A percentile compares a stretch with the other conserved stretches of the same genome.
Evolutionary conservation across 2,888 invertebrate genomes (phyloP).

Genomic region (Nyleta sp.): DNA sequence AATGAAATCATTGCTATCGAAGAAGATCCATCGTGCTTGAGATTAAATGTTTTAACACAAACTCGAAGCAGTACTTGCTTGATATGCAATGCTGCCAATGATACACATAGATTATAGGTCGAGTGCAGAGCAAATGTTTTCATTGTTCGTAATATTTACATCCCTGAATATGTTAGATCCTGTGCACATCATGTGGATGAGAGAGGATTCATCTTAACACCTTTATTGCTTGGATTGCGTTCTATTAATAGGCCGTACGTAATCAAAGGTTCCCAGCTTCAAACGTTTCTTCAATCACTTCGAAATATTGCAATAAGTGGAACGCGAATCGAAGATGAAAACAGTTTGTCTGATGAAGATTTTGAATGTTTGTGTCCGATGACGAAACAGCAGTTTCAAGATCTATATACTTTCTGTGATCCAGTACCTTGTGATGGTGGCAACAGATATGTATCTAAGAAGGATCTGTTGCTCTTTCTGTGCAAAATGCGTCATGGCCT

Average conservation of each 20-base stretch:
- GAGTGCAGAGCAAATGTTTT: conserved; percentile 43
- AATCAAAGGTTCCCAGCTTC: conserved; percentile 34
- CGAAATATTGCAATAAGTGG: conserved; percentile 25
- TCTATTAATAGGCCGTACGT: conserved; percentile 34
- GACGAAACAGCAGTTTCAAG: conserved; percentile 58
- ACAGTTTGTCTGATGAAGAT: conserved; percentile 50
- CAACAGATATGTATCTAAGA: neutral
- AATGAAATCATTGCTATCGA: conserved; percentile 45
- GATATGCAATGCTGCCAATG: conserved; percentile 31
- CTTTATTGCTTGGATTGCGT: conserved; percentile 40
- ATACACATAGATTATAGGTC: conserved; percentile 27
- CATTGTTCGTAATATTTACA: conserved; percentile 35
- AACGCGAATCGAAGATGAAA: conserved; percentile 32
- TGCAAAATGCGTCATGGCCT: conserved; percentile 49
- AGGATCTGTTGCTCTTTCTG: conserved; percentile 4
- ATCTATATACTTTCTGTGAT: conserved; percentile 57
- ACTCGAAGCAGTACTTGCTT: conserved; percentile 33
- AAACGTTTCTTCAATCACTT: conserved; percentile 45
- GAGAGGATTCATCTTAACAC: conserved; percentile 22
- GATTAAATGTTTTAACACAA: conserved; percentile 56
- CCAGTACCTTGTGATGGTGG: conserved; percentile 33
- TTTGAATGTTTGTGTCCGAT: conserved; percentile 40
- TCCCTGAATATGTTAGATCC: conserved; percentile 35
- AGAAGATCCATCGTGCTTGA: conserved; percentile 40
- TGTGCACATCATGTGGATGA: conserved; percentile 50